phyloP scores from a whole-genome alignment of 2,113 vertebrate species.

The Bos taurus region DNA sequence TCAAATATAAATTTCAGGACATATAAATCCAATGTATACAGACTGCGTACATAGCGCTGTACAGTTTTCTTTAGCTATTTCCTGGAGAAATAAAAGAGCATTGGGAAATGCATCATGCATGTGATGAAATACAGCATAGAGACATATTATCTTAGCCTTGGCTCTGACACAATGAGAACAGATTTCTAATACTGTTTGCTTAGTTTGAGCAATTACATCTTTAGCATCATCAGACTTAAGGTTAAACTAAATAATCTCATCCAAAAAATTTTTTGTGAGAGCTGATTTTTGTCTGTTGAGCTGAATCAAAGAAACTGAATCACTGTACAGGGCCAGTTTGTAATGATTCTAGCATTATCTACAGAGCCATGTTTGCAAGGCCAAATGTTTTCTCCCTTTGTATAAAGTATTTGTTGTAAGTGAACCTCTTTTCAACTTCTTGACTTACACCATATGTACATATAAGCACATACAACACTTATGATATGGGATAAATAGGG shows the following conservation, averaged over 20 bases:
- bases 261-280: neutral
- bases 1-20: neutral
- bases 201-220: slow-evolving; percentile 28
- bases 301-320: slow-evolving; percentile 1
- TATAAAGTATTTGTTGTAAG: neutral
- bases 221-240: neutral
- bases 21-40: slow-evolving; percentile 5
- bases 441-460: neutral
- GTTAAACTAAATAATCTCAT: neutral
- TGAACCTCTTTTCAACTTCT: neutral
- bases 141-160: neutral
- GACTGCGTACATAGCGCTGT: neutral
- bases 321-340: neutral
- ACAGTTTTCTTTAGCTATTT: slow-evolving; percentile 3
- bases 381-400: neutral
- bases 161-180: neutral
- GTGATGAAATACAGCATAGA: slow-evolving; percentile 4
- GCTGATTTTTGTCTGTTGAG: slow-evolving; percentile 2
- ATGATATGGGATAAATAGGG: neutral
- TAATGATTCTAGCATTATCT: neutral
- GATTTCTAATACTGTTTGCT: neutral
- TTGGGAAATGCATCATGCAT: neutral
- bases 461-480: neutral
- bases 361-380: neutral
- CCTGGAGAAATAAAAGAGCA: neutral